Conservation (phyloP, 2,888 invertebrate species). For the Oxycera nigricornis region DNA sequence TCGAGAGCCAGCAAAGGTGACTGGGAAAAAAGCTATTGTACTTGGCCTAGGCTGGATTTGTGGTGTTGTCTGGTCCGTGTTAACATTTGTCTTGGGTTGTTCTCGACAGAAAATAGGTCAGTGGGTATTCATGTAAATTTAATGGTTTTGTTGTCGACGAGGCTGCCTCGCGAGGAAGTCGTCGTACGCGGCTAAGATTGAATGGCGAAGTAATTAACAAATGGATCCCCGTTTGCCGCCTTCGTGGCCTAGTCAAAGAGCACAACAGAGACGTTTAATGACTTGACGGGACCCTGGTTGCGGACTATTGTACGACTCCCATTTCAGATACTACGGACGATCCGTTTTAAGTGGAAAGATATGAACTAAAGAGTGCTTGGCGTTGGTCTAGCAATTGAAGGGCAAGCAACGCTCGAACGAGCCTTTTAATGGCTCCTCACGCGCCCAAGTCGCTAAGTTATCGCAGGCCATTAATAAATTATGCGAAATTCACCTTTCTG, state of each 20-base stretch:
- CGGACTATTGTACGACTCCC: not conserved
- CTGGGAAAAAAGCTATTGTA: not conserved
- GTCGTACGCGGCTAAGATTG: not conserved
- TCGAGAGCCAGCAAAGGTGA: not conserved
- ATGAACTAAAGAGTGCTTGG: not conserved
- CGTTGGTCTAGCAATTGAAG: not conserved
- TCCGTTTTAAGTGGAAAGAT: not conserved
- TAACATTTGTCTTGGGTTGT: conserved; percentile 1
- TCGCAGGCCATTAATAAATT: not conserved
- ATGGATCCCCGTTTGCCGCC: not conserved
- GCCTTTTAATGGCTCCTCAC: not conserved
- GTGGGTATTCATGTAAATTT: conserved; percentile 21
- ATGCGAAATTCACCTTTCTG: not conserved
- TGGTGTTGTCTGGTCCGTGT: too few relatives aligned
- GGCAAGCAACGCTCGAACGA: not conserved
- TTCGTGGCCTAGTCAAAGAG: not conserved
- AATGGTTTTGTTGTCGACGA: not conserved
- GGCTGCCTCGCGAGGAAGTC: not conserved
- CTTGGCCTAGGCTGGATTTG: too few relatives aligned
- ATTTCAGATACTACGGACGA: not conserved
- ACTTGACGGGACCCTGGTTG: not conserved
- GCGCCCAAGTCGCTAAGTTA: not conserved
- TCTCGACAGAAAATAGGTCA: conserved; percentile 21
- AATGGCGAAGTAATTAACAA: not conserved
- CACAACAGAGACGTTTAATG: not conserved